A percentile compares a stretch with the other conserved stretches of the same genome.
phyloP scores from a whole-genome alignment of 2,888 invertebrate species.

The Dioctria rufipes region DNA sequence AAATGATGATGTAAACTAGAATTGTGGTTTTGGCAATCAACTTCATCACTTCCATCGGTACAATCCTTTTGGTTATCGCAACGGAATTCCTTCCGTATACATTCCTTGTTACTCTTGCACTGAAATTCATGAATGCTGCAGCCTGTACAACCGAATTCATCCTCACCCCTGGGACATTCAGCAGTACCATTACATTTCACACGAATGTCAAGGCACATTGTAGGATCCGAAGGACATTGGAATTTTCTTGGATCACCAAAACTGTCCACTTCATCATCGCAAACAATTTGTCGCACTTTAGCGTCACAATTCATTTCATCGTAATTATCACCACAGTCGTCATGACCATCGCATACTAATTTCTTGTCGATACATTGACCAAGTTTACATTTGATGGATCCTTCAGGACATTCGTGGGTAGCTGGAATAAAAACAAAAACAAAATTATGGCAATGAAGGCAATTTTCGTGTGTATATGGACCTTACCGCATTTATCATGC shows the following conservation, averaged over 20 bases:
- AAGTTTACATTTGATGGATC: slow-evolving; percentile 71
- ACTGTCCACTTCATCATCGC: slow-evolving; percentile 64
- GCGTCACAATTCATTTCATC: slow-evolving; percentile 73
- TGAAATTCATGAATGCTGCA: slow-evolving; percentile 78
- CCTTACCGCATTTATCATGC: slow-evolving; percentile 73
- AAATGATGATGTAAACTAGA: slow-evolving; percentile 60
- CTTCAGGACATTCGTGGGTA: slow-evolving; percentile 64
- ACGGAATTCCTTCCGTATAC: slow-evolving; percentile 75
- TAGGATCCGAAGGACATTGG: slow-evolving; percentile 66
- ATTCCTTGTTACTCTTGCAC: slow-evolving; percentile 76
- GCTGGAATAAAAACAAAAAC: slow-evolving; percentile 56
- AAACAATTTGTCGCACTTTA: slow-evolving; percentile 66
- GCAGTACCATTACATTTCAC: slow-evolving; percentile 77
- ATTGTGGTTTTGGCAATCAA: slow-evolving; percentile 70
- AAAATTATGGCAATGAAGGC: background rate
- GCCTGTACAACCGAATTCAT: slow-evolving; percentile 76
- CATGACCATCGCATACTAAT: slow-evolving; percentile 74
- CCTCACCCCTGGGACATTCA: slow-evolving; percentile 83
- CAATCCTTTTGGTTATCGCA: slow-evolving; percentile 80
- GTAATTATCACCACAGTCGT: slow-evolving; percentile 75
- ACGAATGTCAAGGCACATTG: slow-evolving; percentile 64
- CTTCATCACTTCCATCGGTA: slow-evolving; percentile 82
- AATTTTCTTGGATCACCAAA: slow-evolving; percentile 63
- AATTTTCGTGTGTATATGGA: background rate
- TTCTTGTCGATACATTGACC: slow-evolving; percentile 74